phyloP scores from a whole-genome alignment of 64 coral and sea anemone species.

The Porites australiensis region DNA sequence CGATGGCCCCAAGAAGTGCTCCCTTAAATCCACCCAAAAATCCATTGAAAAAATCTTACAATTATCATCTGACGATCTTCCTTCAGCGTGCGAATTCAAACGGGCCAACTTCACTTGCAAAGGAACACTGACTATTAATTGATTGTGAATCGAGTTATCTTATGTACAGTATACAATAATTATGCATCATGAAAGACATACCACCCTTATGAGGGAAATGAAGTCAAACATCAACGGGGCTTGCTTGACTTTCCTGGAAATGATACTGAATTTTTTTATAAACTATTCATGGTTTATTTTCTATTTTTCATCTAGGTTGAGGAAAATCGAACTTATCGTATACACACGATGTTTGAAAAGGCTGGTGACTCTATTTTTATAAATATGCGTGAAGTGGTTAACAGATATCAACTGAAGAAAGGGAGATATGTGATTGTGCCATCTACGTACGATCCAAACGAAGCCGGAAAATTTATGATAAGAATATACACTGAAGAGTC shows the following conservation, averaged over 20 bases:
- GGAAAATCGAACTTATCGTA: conserved; percentile 82
- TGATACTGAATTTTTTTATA: neutral
- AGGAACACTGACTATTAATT: too few species aligned
- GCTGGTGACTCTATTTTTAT: conserved; percentile 81
- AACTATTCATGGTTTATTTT: too few species aligned
- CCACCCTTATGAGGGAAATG: too few species aligned
- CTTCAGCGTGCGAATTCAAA: too few species aligned
- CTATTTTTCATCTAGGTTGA: conserved; percentile 64
- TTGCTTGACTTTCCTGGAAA: too few species aligned
- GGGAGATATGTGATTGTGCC: conserved; percentile 83
- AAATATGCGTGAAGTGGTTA: conserved; percentile 82
- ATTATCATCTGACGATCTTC: too few species aligned
- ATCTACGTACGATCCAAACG: conserved; percentile 74
- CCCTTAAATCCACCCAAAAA: too few species aligned
- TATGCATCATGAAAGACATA: too few species aligned
- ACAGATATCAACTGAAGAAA: conserved; percentile 52
- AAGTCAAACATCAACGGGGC: too few species aligned
- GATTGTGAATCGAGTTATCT: neutral
- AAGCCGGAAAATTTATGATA: conserved; percentile 66
- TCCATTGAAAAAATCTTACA: too few species aligned
- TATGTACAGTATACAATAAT: neutral
- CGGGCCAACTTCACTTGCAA: too few species aligned
- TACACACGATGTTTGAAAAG: conserved; percentile 66
- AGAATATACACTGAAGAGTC: conserved; percentile 78
- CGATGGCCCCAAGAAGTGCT: too few species aligned